Base-by-base conservation (phyloP, 2,797 vertebrate species). In the Discoglossus pictus region DNA sequence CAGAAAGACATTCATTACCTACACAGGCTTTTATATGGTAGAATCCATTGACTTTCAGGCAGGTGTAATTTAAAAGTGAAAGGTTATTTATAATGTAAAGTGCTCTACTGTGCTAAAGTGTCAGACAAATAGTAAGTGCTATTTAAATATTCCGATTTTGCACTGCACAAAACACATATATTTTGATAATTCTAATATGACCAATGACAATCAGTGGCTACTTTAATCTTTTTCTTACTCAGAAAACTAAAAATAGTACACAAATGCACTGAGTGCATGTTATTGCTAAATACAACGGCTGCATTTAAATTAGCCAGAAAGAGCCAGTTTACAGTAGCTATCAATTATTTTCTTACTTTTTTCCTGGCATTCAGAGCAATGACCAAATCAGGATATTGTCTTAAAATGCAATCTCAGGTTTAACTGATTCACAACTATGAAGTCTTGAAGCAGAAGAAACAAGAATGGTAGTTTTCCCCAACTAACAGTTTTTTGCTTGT, bases 291-390 rank as follows among this genome's bases (percentile, higher is more conserved):
- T 61, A 61, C 66, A 61, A 59, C 27, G 24, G 46, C 55, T 54
- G 67, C 59, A 69, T 69, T 55, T 61, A 69, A 69, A 69, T 69
- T 69, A 69, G 50, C 24, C 47, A 24, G 46, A 61, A 51, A 68
- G 42, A 69, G 67, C 25, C 67, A 55, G 40, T 55, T 58, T 69
- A 62, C 50, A 61, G 50, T 69, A 68, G 51, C 67, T 62, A 69
- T 69, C 67, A 69, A 62, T 69, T 62, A 62, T 62, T 55, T 69
- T 61, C 42, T 69, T 55, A 51, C 58, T 61, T 61, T 55, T 67
- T 67, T 47, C 46, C 40, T 68, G 66, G 58, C 66, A 68, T 48
- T 12, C 42, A 35, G 34, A 47, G 51, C 34, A 55, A 27, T 54
- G 58, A 47, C 58, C 66, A 27, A 17, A 17, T 53, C 55, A 68